These are phyloP conservation scores for Drosophila sturtevanti DNA, from an alignment of 1,140 invertebrate genomes.

Conservation along the genomic window DNA sequence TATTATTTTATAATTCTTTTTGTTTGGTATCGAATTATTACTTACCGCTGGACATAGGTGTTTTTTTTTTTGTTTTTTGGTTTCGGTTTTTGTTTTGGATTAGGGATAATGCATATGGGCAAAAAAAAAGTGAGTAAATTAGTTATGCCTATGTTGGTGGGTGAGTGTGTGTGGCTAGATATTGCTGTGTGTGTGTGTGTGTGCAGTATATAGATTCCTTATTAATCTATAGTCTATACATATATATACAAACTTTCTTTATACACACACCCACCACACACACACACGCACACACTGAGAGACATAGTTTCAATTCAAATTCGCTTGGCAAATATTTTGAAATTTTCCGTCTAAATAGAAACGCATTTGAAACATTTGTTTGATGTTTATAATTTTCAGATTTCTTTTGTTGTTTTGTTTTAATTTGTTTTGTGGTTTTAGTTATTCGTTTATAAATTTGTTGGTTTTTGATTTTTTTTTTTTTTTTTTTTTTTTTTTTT, in stretches of 20 bases:
- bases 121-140: conserved; percentile 18
- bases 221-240: too few relatives aligned
- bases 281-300: not conserved
- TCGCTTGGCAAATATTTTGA: conserved; percentile 29
- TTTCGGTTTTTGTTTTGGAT: conserved; percentile 18
- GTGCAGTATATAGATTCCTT: too few relatives aligned
- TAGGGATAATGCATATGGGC: conserved; percentile 28
- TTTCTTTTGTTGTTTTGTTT: conserved; percentile 14
- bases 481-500: conserved; percentile 28
- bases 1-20: conserved; percentile 20
- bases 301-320: not conserved
- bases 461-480: conserved; percentile 7
- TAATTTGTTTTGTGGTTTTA: conserved; percentile 8
- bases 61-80: not conserved
- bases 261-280: not conserved
- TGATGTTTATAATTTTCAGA: not conserved
- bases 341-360: conserved; percentile 29
- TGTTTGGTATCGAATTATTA: conserved; percentile 54
- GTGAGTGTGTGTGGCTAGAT: conserved; percentile 33
- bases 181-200: conserved; percentile 12
- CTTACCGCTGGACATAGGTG: conserved; percentile 53
- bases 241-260: not conserved
- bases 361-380: conserved; percentile 44
- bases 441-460: conserved; percentile 10
- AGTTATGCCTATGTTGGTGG: conserved; percentile 31